Base-by-base conservation (phyloP, 2,888 invertebrate species). In the Orthosia gracilis region DNA sequence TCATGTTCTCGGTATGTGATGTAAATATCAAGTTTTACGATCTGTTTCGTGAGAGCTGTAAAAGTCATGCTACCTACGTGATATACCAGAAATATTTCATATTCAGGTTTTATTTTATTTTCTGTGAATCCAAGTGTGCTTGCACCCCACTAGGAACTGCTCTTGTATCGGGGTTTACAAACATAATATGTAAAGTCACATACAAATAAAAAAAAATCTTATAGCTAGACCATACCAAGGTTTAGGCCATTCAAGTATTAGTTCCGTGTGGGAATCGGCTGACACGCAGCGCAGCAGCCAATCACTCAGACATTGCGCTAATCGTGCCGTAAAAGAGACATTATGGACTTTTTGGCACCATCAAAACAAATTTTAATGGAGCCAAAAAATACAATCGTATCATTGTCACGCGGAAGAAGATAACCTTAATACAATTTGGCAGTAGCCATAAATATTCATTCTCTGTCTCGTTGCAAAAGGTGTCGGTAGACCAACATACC, bases 21-120 rank as follows among this genome's bases (percentile, higher is more conserved):
- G 54, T 65, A 66, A 80, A 80, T 69, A 58, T 52, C 50, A n/a
- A 55, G 31, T 68, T 73, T 54, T 69, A 79, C n/a, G 65, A 57
- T 18, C 49, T 40, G 40, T 69, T 62, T 62, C 40, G 52, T 23
- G 54, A 21, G 54, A 18, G 66, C 62, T 58, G 21, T 78, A 63
- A 78, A 78, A 63, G 58, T 78, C 72, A 40, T 54, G 47, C 21
- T 3, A 49, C 31, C 18, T 61, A 62, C 40, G 31, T 47, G 50
- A 18, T 11, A 21, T 13, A 23, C 21, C 11, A 74, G 23, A 40
- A 18, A 12, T 67, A 2, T 58, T 50, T 18, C 3, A 18, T 55
- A n/a, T 13, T 0, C 17, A 5, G 15, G 23, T 59, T 2, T 65
- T 21, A 17, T 40, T 26, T 70, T 47, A 21, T 31, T 21, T 31